Evolutionary conservation across 2,113 vertebrate species (phyloP).

Genomic region (Catagonus wagneri): DNA sequence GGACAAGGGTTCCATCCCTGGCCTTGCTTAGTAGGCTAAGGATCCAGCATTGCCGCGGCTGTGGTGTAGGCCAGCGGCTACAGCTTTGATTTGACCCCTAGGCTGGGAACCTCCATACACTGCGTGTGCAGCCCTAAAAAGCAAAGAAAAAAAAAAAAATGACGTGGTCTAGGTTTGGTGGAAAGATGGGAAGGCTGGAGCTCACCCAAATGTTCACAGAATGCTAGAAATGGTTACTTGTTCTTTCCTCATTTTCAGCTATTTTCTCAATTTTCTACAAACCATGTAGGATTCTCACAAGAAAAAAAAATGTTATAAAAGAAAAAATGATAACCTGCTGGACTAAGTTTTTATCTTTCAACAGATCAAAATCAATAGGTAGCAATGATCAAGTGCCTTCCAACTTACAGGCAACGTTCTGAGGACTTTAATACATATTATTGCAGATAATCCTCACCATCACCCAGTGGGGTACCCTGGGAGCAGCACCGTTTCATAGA

Average conservation of each 20-base stretch:
- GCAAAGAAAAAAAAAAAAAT: no score
- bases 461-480: fast-evolving
- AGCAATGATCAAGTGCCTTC: neutral
- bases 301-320: neutral
- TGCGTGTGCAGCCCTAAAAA: no score
- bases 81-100: no score
- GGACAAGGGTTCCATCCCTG: no score
- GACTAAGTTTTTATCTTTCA: neutral
- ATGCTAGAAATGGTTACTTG: neutral
- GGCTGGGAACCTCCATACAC: no score
- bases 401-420: neutral
- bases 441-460: neutral
- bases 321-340: neutral
- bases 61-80: no score
- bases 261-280: neutral
- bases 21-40: no score
- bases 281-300: neutral
- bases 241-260: neutral
- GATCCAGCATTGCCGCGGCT: no score
- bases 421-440: neutral
- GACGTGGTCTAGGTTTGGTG: neutral
- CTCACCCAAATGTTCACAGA: neutral
- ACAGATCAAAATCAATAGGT: no score
- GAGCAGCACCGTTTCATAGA: neutral
- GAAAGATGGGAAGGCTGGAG: neutral